Conservation (phyloP, 2,888 invertebrate species). For the Zootermopsis nevadensis region DNA sequence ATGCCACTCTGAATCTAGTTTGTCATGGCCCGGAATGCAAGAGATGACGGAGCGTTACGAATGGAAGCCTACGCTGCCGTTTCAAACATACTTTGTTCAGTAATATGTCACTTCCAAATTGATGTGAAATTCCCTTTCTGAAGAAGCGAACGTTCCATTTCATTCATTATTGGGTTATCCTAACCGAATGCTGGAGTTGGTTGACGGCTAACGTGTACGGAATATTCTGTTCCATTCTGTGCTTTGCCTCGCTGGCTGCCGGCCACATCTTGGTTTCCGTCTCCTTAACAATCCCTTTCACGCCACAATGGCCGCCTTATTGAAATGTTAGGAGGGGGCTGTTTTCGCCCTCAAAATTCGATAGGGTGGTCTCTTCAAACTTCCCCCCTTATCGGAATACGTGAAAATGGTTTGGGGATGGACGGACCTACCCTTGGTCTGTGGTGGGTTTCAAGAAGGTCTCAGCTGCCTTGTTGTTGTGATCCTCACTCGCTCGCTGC, state of each 20-base stretch:
- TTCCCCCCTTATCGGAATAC: slow-evolving; percentile 12
- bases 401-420: slow-evolving; percentile 29
- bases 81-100: background rate
- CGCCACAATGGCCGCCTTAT: slow-evolving; percentile 26
- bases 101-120: background rate
- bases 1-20: too few relatives aligned
- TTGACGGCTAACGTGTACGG: background rate
- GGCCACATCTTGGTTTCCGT: slow-evolving; percentile 27
- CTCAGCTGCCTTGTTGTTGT: slow-evolving; percentile 4
- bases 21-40: too few relatives aligned
- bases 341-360: slow-evolving; percentile 31
- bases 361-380: slow-evolving; percentile 34
- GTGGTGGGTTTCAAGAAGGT: slow-evolving; percentile 6
- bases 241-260: background rate
- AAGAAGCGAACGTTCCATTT: slow-evolving; percentile 27
- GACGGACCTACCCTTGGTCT: background rate
- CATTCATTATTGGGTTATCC: slow-evolving; percentile 21
- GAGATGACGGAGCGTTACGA: too few relatives aligned
- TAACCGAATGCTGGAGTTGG: slow-evolving; percentile 22
- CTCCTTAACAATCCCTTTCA: slow-evolving; percentile 15
- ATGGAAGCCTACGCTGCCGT: background rate
- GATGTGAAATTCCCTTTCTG: background rate
- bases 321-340: background rate
- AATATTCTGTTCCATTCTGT: background rate
- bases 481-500: background rate